phyloP scores from a whole-genome alignment of 2,797 vertebrate genomes.

The Hapalemur alaotrensis region DNA sequence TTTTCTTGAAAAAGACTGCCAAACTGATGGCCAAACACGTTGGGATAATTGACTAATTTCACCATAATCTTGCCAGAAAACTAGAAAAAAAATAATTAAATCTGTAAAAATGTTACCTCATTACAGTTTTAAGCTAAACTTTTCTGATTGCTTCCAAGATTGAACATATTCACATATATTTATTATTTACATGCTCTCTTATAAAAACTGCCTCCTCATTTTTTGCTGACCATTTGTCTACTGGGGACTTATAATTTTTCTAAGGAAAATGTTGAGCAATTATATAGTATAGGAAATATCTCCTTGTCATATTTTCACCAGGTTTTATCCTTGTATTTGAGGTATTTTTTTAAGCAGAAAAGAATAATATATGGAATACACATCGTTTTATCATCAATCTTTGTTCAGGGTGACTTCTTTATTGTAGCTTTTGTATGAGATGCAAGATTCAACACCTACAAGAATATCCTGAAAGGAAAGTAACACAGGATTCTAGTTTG shows the following conservation, averaged over 20 bases:
- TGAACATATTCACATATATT: neutral
- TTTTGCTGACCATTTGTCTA: neutral
- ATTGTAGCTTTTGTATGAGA: neutral
- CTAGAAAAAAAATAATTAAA: neutral
- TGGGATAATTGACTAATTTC: slow-evolving; percentile 40
- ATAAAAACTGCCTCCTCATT: neutral
- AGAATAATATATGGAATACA: neutral
- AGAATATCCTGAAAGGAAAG: neutral
- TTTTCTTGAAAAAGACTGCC: slow-evolving; percentile 32
- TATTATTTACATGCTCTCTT: slow-evolving; percentile 26
- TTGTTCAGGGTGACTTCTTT: neutral
- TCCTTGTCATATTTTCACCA: neutral
- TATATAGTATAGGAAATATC: neutral
- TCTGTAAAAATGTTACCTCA: neutral
- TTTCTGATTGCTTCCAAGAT: slow-evolving; percentile 27
- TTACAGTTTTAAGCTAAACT: slow-evolving; percentile 30
- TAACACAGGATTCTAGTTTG: neutral
- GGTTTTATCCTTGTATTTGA: slow-evolving; percentile 10
- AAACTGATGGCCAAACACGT: slow-evolving; percentile 29
- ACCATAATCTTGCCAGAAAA: neutral
- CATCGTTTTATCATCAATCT: neutral
- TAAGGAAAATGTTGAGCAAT: slow-evolving; percentile 23
- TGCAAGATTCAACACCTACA: neutral
- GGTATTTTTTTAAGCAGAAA: neutral
- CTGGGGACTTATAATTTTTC: neutral